phyloP scores from a whole-genome alignment of 2,888 invertebrate species.

The Zhengitettix transpicula region DNA sequence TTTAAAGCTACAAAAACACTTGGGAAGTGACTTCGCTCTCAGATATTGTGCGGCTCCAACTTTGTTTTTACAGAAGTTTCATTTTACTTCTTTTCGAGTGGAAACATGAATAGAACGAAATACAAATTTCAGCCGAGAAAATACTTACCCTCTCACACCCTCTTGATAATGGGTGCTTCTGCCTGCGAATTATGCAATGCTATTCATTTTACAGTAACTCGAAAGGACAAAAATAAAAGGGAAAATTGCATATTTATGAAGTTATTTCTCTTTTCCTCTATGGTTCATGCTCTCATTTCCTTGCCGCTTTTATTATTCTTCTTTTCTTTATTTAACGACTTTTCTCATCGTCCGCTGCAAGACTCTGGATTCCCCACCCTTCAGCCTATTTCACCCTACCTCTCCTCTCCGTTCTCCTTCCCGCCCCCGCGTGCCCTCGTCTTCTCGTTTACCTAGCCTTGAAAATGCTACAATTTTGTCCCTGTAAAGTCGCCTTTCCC shows the following conservation, averaged over 20 bases:
- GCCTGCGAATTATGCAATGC: not conserved
- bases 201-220: not conserved
- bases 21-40: no score
- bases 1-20: no score
- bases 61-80: no score
- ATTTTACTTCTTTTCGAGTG: no score
- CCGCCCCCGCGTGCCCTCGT: not conserved
- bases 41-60: no score
- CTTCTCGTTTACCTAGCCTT: not conserved
- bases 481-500: slow-evolving; percentile 5
- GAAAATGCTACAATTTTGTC: slow-evolving; percentile 9
- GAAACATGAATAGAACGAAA: no score
- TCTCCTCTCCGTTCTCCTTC: not conserved
- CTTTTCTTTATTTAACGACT: slow-evolving; percentile 12
- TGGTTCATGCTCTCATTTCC: slow-evolving; percentile 11
- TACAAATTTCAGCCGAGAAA: no score
- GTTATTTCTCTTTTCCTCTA: slow-evolving; percentile 10
- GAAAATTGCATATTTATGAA: slow-evolving; percentile 14
- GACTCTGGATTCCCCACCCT: not conserved
- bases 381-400: not conserved
- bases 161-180: not conserved
- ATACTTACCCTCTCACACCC: no score
- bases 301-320: slow-evolving; percentile 12
- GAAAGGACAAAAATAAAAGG: slow-evolving; percentile 1
- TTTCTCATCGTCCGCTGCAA: not conserved